A percentile compares a stretch with the other conserved stretches of the same genome.
Conservation (phyloP, 1,140 invertebrate species). For the Nylanderia fulva region DNA sequence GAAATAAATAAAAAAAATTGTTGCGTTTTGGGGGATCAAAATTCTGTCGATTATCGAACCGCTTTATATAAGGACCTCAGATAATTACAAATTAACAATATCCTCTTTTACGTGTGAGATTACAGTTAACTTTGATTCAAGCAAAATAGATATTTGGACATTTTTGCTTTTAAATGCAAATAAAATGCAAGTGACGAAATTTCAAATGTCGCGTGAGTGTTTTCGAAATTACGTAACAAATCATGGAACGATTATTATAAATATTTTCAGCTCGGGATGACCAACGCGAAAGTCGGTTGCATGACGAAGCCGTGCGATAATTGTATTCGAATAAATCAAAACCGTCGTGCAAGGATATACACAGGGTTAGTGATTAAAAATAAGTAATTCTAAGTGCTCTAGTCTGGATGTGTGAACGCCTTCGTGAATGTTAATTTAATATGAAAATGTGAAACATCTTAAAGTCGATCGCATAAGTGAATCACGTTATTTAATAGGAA, state of each 20-base stretch:
- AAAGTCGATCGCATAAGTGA: background rate
- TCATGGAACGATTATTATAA: slow-evolving; percentile 1
- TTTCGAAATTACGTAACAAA: slow-evolving; percentile 3
- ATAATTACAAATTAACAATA: slow-evolving; percentile 11
- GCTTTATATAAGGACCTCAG: background rate
- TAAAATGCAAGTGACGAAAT: slow-evolving; percentile 14
- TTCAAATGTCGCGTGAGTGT: background rate
- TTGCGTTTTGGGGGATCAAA: background rate
- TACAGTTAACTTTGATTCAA: slow-evolving; percentile 8
- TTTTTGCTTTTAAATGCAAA: background rate
- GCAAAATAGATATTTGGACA: background rate
- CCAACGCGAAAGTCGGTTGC: slow-evolving; percentile 2
- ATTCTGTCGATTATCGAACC: background rate
- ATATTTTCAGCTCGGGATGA: slow-evolving; percentile 14
- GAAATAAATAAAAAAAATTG: background rate
- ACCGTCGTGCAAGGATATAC: slow-evolving; percentile 8
- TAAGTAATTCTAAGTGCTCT: slow-evolving; percentile 35
- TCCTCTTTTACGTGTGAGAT: background rate
- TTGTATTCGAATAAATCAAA: slow-evolving; percentile 26
- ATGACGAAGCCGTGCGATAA: slow-evolving; percentile 24
- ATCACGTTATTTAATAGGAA: background rate
- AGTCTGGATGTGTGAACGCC: slow-evolving; percentile 26
- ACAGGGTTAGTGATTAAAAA: slow-evolving; percentile 20
- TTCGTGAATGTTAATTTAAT: slow-evolving; percentile 30
- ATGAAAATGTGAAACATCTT: slow-evolving; percentile 10